Evolutionary conservation across 1,140 invertebrate species (phyloP).

Genomic region (Mercenaria mercenaria): DNA sequence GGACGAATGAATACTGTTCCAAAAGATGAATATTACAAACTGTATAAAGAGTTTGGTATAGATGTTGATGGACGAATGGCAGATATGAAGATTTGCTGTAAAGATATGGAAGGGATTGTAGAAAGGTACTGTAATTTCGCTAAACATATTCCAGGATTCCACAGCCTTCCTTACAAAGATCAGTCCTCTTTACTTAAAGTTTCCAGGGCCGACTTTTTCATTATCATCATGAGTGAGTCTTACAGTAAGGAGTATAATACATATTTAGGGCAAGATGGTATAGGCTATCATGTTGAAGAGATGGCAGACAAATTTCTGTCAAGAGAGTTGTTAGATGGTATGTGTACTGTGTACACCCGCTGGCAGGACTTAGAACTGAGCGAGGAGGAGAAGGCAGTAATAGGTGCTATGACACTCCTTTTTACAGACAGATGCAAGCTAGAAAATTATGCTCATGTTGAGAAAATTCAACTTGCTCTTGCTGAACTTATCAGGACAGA

Average conservation of each 20-base stretch:
- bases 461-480: background rate
- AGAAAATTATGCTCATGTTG: background rate
- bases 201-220: slow-evolving; percentile 37
- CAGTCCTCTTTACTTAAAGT: slow-evolving; percentile 37
- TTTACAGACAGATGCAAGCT: slow-evolving; percentile 51
- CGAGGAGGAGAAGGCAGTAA: slow-evolving; percentile 28
- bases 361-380: slow-evolving; percentile 39
- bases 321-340: background rate
- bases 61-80: slow-evolving; percentile 56
- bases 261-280: slow-evolving; percentile 17
- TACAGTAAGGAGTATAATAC: background rate
- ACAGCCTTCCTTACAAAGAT: slow-evolving; percentile 17
- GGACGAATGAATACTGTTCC: slow-evolving; percentile 48
- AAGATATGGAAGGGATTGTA: slow-evolving; percentile 20
- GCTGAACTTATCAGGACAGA: background rate
- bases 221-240: slow-evolving; percentile 16
- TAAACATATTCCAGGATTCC: slow-evolving; percentile 51
- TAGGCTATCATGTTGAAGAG: slow-evolving; percentile 46
- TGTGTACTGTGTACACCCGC: background rate
- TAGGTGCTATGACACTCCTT: slow-evolving; percentile 12
- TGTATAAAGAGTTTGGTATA: slow-evolving; percentile 45
- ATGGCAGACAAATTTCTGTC: slow-evolving; percentile 35
- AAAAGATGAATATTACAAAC: slow-evolving; percentile 33
- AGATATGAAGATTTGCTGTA: slow-evolving; percentile 16
- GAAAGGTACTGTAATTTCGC: slow-evolving; percentile 49